Evolutionary conservation across 2,797 vertebrate species (phyloP).

Genomic region (Betta splendens): DNA sequence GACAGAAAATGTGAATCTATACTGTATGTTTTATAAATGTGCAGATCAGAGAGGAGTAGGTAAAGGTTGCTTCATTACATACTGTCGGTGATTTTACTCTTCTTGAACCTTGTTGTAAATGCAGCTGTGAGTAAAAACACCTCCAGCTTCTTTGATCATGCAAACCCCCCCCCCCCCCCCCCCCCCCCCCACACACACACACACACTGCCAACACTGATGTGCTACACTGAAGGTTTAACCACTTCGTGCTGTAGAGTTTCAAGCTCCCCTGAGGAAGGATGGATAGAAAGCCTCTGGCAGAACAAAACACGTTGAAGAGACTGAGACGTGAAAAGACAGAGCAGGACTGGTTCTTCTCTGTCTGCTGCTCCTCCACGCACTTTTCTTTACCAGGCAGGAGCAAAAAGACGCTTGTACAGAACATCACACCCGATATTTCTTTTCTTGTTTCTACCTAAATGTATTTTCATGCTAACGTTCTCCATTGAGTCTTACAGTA

Average conservation of each 20-base stretch:
- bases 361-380: conserved; percentile 41
- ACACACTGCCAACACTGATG: conserved; percentile 15
- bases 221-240: conserved; percentile 28
- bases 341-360: conserved; percentile 41
- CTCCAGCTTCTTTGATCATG: conserved; percentile 38
- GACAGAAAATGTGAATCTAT: conserved; percentile 8
- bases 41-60: too few relatives aligned
- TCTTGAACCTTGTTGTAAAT: conserved; percentile 25
- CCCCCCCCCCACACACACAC: conserved; percentile 7
- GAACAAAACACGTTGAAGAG: conserved; percentile 43
- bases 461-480: conserved; percentile 18
- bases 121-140: conserved; percentile 30
- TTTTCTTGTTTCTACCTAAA: conserved; percentile 26
- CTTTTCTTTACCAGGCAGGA: conserved; percentile 20
- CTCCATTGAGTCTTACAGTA: conserved; percentile 12
- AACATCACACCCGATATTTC: conserved; percentile 19
- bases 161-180: conserved; percentile 5
- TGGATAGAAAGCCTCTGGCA: conserved; percentile 47
- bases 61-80: neutral
- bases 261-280: conserved; percentile 42
- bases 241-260: conserved; percentile 41
- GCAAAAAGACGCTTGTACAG: conserved; percentile 20
- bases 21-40: too few relatives aligned
- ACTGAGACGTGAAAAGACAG: conserved; percentile 35
- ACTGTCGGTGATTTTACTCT: conserved; percentile 32